Conservation (phyloP, 2,113 vertebrate species). For the Pogona vitticeps region DNA sequence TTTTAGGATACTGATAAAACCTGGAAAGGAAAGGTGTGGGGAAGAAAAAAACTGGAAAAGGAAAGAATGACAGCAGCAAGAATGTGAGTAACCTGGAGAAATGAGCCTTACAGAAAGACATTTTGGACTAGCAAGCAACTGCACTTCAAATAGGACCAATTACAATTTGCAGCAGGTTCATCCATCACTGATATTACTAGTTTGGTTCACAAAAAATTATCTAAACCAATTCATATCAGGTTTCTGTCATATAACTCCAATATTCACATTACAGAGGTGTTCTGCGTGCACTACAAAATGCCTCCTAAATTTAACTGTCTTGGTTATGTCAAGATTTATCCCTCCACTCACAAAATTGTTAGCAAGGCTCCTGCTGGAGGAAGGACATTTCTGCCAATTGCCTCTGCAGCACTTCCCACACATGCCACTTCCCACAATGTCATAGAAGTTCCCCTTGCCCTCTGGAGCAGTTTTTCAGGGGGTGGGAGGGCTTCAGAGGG, state of each 20-base stretch:
- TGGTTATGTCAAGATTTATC: background rate
- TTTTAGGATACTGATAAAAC: background rate
- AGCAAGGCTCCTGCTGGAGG: background rate
- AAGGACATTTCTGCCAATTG: background rate
- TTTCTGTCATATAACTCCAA: background rate
- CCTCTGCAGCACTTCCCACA: background rate
- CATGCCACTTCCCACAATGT: background rate
- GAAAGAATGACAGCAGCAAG: too few relatives aligned
- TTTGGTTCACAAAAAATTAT: too few relatives aligned
- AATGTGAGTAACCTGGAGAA: too few relatives aligned
- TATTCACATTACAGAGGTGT: background rate
- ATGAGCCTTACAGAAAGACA: too few relatives aligned
- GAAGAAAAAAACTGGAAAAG: too few relatives aligned
- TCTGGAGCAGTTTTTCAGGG: background rate
- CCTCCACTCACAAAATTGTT: background rate
- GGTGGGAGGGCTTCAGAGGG: background rate
- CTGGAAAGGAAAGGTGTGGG: too few relatives aligned
- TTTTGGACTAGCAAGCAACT: too few relatives aligned
- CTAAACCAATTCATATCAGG: background rate
- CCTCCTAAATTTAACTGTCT: background rate
- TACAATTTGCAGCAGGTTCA: too few relatives aligned
- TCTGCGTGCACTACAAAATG: background rate
- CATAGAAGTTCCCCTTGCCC: background rate
- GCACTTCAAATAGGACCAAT: too few relatives aligned
- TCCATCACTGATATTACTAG: too few relatives aligned